Percentiles rank a stretch among this genome's conserved stretches.
Evolutionary conservation across 2,888 invertebrate species (phyloP).

Genomic region (Cordilura impudica): DNA sequence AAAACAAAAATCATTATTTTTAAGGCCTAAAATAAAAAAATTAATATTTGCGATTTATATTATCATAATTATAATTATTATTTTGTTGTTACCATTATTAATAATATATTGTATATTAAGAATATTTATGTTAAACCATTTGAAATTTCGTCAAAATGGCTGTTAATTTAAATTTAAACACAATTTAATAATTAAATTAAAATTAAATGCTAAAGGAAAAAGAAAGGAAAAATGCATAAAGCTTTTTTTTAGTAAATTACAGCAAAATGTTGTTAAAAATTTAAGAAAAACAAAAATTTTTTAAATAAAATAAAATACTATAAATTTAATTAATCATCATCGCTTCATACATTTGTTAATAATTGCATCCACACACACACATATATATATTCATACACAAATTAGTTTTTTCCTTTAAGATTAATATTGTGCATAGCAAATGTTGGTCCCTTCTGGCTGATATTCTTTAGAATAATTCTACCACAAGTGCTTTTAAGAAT

Average conservation of each 20-base stretch:
- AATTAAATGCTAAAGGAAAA: slow-evolving; percentile 63
- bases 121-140: slow-evolving; percentile 67
- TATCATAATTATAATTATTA: slow-evolving; percentile 18
- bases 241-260: slow-evolving; percentile 51
- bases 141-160: slow-evolving; percentile 77
- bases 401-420: no score
- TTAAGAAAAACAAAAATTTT: slow-evolving; percentile 61
- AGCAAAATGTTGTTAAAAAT: slow-evolving; percentile 68
- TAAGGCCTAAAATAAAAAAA: slow-evolving; percentile 46
- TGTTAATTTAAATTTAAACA: slow-evolving; percentile 77
- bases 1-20: slow-evolving; percentile 35
- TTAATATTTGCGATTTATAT: slow-evolving; percentile 46
- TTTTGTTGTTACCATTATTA: slow-evolving; percentile 53
- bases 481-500: no score
- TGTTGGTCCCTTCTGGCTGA: no score
- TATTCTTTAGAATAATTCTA: no score
- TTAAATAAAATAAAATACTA: slow-evolving; percentile 45
- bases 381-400: neutral
- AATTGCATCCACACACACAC: neutral
- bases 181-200: slow-evolving; percentile 82
- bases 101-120: slow-evolving; percentile 41
- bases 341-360: neutral
- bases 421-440: no score
- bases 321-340: slow-evolving; percentile 61
- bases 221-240: slow-evolving; percentile 42